These are phyloP conservation scores for Agelas oroides DNA, from an alignment of 37 sponge, comb jelly and placozoan species.

Conservation along the genomic window DNA sequence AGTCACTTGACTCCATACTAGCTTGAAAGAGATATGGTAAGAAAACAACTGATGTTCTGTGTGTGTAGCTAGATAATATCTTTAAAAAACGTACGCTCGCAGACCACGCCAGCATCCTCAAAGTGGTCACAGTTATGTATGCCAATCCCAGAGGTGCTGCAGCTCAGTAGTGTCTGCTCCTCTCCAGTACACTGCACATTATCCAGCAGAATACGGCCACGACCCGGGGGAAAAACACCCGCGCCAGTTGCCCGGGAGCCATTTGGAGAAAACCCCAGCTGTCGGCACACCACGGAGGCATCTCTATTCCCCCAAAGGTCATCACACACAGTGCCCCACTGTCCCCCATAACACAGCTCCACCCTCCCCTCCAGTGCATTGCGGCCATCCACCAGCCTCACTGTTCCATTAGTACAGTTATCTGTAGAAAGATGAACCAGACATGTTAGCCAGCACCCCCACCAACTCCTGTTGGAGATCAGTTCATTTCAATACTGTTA, in stretches of 20 bases:
- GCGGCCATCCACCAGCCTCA: constrained; percentile 23
- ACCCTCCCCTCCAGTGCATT: constrained; percentile 23
- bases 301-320: constrained; percentile 31
- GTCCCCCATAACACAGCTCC: constrained; percentile 12
- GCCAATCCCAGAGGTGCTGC: neutral
- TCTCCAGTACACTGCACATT: constrained; percentile 45
- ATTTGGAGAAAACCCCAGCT: neutral
- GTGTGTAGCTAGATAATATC: no score
- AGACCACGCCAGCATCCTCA: constrained; percentile 55
- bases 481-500: no score
- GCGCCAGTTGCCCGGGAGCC: neutral
- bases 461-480: no score
- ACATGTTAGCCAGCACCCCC: no score
- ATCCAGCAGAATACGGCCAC: constrained; percentile 25
- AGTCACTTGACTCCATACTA: no score
- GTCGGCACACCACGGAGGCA: constrained; percentile 41
- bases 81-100: constrained; percentile 21
- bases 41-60: no score
- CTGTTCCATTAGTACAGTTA: constrained; percentile 4
- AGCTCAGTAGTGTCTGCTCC: constrained; percentile 12
- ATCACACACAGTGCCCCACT: constrained; percentile 47
- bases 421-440: no score
- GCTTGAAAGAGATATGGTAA: no score
- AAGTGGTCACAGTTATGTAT: constrained; percentile 36
- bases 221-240: neutral